Percentiles rank a stretch among this genome's conserved stretches.
phyloP scores from a whole-genome alignment of 2,113 vertebrate species.

The Psittacula cyanocephala region DNA sequence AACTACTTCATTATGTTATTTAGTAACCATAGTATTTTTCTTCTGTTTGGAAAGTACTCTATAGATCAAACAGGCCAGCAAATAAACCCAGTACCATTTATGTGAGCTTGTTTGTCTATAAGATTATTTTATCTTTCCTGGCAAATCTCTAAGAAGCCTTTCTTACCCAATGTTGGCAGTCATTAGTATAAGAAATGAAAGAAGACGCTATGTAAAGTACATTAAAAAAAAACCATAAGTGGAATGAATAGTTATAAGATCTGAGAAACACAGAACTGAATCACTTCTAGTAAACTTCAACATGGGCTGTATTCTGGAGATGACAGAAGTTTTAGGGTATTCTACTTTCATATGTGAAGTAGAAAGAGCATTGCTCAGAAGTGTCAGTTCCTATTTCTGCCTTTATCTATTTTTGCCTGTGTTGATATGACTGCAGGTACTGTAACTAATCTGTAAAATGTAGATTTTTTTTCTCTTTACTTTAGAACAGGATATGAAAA shows the following conservation, averaged over 20 bases:
- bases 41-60: neutral
- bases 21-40: neutral
- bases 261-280: neutral
- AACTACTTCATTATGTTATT: neutral
- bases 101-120: neutral
- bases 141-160: neutral
- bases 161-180: neutral
- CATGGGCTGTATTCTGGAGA: neutral
- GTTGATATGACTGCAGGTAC: neutral
- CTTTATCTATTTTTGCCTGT: neutral
- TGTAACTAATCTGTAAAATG: neutral
- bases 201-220: neutral
- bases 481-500: neutral
- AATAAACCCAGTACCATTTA: neutral
- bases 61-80: neutral
- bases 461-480: neutral
- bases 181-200: neutral
- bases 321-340: neutral
- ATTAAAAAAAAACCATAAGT: neutral
- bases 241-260: neutral
- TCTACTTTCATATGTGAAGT: neutral
- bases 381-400: neutral
- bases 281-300: neutral
- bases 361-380: neutral
- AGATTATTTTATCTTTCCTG: neutral